Evolutionary conservation across 2,113 vertebrate genomes (phyloP).

Genomic region (Sitta europaea): DNA sequence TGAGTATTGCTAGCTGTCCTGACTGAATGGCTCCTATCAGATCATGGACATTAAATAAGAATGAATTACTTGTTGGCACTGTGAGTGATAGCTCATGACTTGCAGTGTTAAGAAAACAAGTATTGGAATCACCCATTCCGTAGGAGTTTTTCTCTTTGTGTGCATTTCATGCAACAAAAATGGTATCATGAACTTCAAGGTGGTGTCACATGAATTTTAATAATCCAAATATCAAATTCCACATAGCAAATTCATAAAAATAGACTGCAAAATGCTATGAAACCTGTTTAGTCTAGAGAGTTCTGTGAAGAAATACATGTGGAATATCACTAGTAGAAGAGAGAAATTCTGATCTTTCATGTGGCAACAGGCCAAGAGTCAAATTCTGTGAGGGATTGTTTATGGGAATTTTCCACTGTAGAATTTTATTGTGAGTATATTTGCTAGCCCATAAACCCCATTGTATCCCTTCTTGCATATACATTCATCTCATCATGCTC

Average conservation of each 20-base stretch:
- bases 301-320: accelerated
- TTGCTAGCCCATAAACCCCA: neutral
- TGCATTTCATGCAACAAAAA: neutral
- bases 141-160: neutral
- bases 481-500: neutral
- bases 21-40: neutral
- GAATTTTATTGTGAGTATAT: neutral
- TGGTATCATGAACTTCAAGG: neutral
- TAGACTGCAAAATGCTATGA: neutral
- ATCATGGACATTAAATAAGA: neutral
- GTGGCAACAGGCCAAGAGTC: neutral
- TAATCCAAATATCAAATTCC: neutral
- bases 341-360: neutral
- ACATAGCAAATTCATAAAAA: neutral
- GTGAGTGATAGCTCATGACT: neutral
- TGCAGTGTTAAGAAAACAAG: neutral
- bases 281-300: neutral
- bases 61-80: neutral
- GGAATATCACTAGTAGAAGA: neutral
- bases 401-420: neutral
- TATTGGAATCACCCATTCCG: neutral
- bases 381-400: neutral
- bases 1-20: neutral
- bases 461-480: neutral
- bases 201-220: neutral